Evolutionary conservation across 2,888 invertebrate species (phyloP), one percentile per base, ranked within the genome.

Genomic region (Autographa gamma): DNA sequence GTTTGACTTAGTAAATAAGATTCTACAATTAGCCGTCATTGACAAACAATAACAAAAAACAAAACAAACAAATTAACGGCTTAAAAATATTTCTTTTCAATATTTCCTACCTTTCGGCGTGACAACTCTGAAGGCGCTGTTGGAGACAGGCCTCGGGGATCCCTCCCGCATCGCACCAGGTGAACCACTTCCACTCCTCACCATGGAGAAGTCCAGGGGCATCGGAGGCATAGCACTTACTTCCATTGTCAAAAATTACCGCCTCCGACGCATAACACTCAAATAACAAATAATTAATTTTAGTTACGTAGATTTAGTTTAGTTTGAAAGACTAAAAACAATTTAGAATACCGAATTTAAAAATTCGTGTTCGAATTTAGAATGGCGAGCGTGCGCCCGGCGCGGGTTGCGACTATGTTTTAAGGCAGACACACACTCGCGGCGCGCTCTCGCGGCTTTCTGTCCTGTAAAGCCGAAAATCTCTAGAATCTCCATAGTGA

Each of bases 151-250:
- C 71, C 95, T 89, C 78, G 95, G 95, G 5, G 95, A 95, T 54
- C 87, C 89, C 67, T 93, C 93, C 77, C 95, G 88, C 73, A 93
- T 77, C 38, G 84, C 83, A 68, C 89, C 90, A 61, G 95, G 92
- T 63, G 94, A 92, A 66, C 89, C 91, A 81, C 87, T 89, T 79
- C 89, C 95, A 90, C 88, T 91, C 88, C 96, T 90, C 91, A 95
- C 95, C 95, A 96, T 95, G 73, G 97, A 97, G 93, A 97, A 97
- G 96, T 97, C 97, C 93, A 97, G 90, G 71, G 97, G 97, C 96
- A 97, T 97, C 71, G 96, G 95, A 71, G 96, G 93, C 93, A 96
- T 96, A 63, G 96, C 95, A 95, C 96, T 96, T 83, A 97, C 92
- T 94, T 97, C 97, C 96, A 97, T 96, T 86, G 93, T 96, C 79